Conservation (phyloP, 2,113 vertebrate genomes). For the Poicephalus gulielmi region DNA sequence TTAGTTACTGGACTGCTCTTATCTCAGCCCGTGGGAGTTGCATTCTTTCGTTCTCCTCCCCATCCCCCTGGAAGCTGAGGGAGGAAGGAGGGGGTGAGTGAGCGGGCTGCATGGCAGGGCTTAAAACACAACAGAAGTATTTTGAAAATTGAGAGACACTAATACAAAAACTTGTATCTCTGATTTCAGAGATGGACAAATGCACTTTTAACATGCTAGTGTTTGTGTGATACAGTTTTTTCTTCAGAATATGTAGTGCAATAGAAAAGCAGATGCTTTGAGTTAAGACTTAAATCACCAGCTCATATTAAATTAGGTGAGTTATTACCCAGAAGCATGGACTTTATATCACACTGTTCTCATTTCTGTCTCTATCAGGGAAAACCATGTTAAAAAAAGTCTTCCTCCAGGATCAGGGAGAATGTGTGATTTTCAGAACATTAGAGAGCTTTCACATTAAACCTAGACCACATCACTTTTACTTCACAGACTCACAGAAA, state of each 20-base stretch:
- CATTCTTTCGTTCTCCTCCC: no score
- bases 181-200: neutral
- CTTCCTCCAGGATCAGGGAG: neutral
- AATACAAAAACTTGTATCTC: neutral
- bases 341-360: neutral
- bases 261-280: conserved; percentile 44
- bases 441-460: neutral
- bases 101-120: no score
- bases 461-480: neutral
- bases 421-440: neutral
- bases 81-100: no score
- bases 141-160: neutral
- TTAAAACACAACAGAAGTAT: no score
- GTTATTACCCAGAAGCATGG: conserved; percentile 20
- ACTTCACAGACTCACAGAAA: neutral
- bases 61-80: no score
- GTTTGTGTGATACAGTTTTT: neutral
- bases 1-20: no score
- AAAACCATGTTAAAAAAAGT: neutral
- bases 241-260: neutral
- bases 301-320: conserved; percentile 29
- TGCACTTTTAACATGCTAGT: neutral
- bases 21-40: no score
- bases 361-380: neutral
- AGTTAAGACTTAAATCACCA: conserved; percentile 59